Evolutionary conservation across 2,888 invertebrate species (phyloP), one percentile per base, ranked within the genome.

Genomic region (Agrenia bidenticulata): DNA sequence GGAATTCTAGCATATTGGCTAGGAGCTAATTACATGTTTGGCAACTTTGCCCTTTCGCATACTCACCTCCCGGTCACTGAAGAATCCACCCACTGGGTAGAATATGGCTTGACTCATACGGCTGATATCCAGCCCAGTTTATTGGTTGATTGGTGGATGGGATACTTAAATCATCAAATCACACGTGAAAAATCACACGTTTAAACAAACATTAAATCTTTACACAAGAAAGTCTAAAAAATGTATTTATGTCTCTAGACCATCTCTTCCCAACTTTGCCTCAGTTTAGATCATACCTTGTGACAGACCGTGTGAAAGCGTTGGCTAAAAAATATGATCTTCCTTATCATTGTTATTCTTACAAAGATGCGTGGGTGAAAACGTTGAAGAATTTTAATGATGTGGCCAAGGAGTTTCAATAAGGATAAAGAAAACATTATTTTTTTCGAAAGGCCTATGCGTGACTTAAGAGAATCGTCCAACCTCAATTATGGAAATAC

Each of bases 11-110:
- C 69, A 54, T 68, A 70, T n/a, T 76, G 76, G 76, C 61, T 75
- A 17, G 76, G 67, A 1, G 67, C 68, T 5, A 67, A 73, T n/a
- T 75, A 76, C 67, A 74, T 74, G 24, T 74, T 76, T 62, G 75
- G 76, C 17, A 75, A 76, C 66, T 74, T 76, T 56, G 63, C 72
- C 15, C 58, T 76, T n/a, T 73, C 73, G 9, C 76, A 76, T 54
- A 75, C 74, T 24, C 75, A 76, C 50, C 60, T 76, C 4, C 72
- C 72, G 0, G 67, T 72, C 1, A 69, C 72, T 1, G 32, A 56
- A 26, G 65, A 66, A 15, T 63, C 56, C 7, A 58, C 67, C 0
- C 72, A 72, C 42, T 72, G 72, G 72, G 64, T 69, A 13, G 72
- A 72, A 51, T 72, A 66, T 50, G 41, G 51, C 51, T 23, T 51